These are phyloP conservation scores for Patella depressa DNA, from an alignment of 2,888 invertebrate species.

Conservation along the genomic window DNA sequence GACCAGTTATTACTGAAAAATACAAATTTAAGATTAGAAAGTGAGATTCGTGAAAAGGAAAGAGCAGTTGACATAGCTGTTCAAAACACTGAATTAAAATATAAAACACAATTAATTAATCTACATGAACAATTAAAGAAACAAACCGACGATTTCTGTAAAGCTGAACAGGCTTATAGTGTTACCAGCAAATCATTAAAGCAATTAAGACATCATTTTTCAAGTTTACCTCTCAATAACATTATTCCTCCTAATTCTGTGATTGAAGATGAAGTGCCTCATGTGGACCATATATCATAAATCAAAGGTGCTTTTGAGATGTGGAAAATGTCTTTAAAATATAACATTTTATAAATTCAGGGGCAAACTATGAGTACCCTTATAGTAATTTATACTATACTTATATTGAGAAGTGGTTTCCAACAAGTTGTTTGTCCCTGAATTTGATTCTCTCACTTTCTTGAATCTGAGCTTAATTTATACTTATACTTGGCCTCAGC, in stretches of 20 bases:
- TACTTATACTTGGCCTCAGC: too few relatives aligned
- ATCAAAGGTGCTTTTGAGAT: too few relatives aligned
- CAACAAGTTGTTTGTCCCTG: too few relatives aligned
- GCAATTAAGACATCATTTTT: constrained; percentile 61
- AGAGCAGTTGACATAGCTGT: constrained; percentile 50
- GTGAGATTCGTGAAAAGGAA: constrained; percentile 46
- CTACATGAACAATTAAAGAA: constrained; percentile 52
- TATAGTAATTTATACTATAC: too few relatives aligned
- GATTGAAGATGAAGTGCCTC: constrained; percentile 45
- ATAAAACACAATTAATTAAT: constrained; percentile 53
- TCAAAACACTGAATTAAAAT: constrained; percentile 51
- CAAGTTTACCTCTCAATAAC: constrained; percentile 53
- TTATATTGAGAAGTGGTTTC: too few relatives aligned
- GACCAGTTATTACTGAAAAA: constrained; percentile 52
- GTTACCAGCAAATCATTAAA: constrained; percentile 58
- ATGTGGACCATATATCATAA: constrained; percentile 23
- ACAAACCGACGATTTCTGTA: constrained; percentile 45
- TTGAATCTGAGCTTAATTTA: too few relatives aligned
- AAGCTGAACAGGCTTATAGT: constrained; percentile 51
- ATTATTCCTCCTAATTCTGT: constrained; percentile 52
- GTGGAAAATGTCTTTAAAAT: too few relatives aligned
- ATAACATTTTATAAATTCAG: too few relatives aligned
- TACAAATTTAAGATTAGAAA: constrained; percentile 50
- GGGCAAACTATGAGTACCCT: too few relatives aligned
- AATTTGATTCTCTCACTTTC: too few relatives aligned